Conservation (phyloP, 2,888 invertebrate genomes). For the Junonia oenone region DNA sequence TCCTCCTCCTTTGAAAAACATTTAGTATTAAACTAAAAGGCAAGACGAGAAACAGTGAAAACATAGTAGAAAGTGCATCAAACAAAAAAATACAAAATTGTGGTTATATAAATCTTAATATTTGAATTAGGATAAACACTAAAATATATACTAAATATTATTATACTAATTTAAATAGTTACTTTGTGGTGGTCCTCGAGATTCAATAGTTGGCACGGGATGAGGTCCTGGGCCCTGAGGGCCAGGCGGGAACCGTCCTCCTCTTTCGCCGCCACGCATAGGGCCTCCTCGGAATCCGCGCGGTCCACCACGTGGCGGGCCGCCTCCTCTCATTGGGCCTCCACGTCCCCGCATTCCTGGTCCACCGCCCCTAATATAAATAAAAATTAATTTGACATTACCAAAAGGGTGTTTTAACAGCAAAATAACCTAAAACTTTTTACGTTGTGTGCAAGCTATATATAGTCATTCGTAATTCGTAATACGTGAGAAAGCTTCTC, state of each 20-base stretch:
- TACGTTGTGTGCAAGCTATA: neutral
- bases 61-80: too few species aligned
- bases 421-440: neutral
- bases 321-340: slow-evolving; percentile 46
- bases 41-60: too few species aligned
- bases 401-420: neutral
- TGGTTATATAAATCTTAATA: too few species aligned
- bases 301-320: slow-evolving; percentile 55
- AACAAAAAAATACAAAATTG: too few species aligned
- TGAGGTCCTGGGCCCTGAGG: slow-evolving; percentile 73
- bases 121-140: too few species aligned
- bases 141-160: neutral
- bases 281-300: slow-evolving; percentile 67
- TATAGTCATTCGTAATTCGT: neutral
- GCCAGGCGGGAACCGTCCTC: slow-evolving; percentile 62
- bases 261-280: slow-evolving; percentile 67
- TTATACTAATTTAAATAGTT: slow-evolving; percentile 26
- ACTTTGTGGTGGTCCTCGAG: slow-evolving; percentile 62
- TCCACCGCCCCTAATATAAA: slow-evolving; percentile 48
- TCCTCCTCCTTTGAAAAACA: slow-evolving; percentile 44
- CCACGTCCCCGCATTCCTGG: slow-evolving; percentile 65
- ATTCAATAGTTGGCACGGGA: slow-evolving; percentile 71
- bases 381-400: neutral
- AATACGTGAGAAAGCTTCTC: too few species aligned
- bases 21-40: neutral